Evolutionary conservation across 2,888 invertebrate genomes (phyloP).

Genomic region (Autographa gamma): DNA sequence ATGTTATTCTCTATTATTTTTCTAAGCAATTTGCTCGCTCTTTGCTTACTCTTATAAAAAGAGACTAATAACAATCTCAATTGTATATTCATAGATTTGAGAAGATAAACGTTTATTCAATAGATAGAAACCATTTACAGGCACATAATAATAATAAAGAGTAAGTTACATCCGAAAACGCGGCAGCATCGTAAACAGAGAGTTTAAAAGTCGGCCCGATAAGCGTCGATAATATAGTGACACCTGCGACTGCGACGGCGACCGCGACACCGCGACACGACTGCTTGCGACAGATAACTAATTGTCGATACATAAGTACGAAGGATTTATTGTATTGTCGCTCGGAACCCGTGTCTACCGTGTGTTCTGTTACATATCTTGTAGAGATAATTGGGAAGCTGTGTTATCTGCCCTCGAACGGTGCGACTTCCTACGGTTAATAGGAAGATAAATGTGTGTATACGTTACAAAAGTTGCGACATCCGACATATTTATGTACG

Average conservation of each 20-base stretch:
- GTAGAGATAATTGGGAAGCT: conserved; percentile 54
- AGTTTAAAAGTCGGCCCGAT: conserved; percentile 5
- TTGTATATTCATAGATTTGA: not conserved
- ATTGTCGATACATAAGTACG: conserved; percentile 44
- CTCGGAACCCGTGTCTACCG: conserved; percentile 38
- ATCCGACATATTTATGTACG: conserved; percentile 26
- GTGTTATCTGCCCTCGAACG: conserved; percentile 39
- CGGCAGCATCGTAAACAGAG: conserved; percentile 10
- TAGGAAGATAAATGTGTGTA: conserved; percentile 40
- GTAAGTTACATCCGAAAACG: not conserved
- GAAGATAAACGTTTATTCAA: conserved; percentile 4
- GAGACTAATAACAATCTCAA: not conserved
- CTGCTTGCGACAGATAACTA: conserved; percentile 53
- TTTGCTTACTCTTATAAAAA: not conserved
- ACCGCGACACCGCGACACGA: conserved; percentile 38
- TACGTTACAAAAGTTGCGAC: conserved; percentile 35
- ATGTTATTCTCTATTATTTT: too few species aligned
- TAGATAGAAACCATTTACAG: not conserved
- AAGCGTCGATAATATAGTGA: not conserved
- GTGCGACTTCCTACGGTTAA: conserved; percentile 40
- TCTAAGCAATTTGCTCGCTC: too few species aligned
- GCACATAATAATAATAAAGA: not conserved
- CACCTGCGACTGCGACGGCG: conserved; percentile 19
- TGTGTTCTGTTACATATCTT: conserved; percentile 52
- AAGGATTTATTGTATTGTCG: conserved; percentile 51